Evolutionary conservation across 2,888 invertebrate genomes (phyloP), one percentile per base, ranked within the genome.

Genomic region (Sarcophaga rosellei): DNA sequence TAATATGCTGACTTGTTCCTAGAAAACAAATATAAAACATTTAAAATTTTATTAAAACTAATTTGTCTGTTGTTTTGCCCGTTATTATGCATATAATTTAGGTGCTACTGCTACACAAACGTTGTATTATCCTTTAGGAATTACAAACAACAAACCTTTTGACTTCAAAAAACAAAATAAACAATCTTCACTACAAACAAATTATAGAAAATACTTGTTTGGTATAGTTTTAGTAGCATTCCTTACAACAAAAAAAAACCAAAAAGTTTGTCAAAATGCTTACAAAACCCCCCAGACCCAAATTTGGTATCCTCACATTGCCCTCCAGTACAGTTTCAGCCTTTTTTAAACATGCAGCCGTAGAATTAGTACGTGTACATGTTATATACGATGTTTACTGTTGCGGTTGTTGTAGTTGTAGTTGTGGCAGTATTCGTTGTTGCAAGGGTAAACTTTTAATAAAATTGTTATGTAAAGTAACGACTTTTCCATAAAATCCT

Each of bases 391-490:
- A 10, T 35, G 35, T 35, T 35, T 35, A 35, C 35, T 70, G 57
- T 53, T 20, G 76, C 57, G 53, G 82, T 15, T 70, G 57, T 53
- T 20, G 76, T 45, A 44, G 82, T 15, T 25, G 23, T 21, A 57
- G 45, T 62, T 20, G 77, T 57, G 23, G n/a, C 68, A 12, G 63
- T 45, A 44, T 21, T 35, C 45, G 72, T 76, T 78, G 61, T 76
- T 82, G 74, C 76, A 83, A 80, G 79, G 82, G 65, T 73, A 80
- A 86, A 82, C 82, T 86, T 86, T 86, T 86, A 86, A 82, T 86
- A 83, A 86, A 76, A 76, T 82, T 86, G 82, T 83, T 86, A 73
- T 79, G 70, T 68, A 86, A 86, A 70, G 76, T 82, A 86, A 85
- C 85, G 81, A 78, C 81, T 85, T 81, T 85, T 78, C 70, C 62